Conservation (phyloP, 2,888 invertebrate genomes). For the Thymelicus acteon region DNA sequence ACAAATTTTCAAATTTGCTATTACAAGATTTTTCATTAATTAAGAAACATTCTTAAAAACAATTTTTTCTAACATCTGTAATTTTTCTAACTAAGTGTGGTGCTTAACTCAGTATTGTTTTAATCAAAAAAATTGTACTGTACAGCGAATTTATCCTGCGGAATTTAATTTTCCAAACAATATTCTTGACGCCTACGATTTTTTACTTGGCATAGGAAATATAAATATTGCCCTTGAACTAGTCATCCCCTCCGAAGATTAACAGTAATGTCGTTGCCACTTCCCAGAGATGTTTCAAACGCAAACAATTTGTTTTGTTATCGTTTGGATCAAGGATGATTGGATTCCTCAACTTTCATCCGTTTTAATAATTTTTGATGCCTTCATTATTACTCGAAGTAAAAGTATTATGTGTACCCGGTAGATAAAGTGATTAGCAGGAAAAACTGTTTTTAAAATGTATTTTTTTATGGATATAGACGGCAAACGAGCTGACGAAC, state of each 20-base stretch:
- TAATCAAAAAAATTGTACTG: too few relatives aligned
- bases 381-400: not conserved
- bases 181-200: constrained; percentile 52
- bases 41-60: too few relatives aligned
- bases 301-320: constrained; percentile 19
- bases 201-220: constrained; percentile 65
- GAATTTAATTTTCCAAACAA: constrained; percentile 10
- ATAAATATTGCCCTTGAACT: constrained; percentile 69
- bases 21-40: too few relatives aligned
- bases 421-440: too few relatives aligned
- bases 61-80: constrained; percentile 6
- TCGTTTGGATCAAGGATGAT: constrained; percentile 7
- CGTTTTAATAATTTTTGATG: not conserved
- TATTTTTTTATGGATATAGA: too few relatives aligned
- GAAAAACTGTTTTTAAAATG: too few relatives aligned
- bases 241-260: constrained; percentile 65
- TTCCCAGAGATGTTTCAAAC: constrained; percentile 34
- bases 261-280: constrained; percentile 48
- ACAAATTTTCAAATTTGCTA: too few relatives aligned
- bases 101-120: too few relatives aligned
- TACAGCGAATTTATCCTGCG: not conserved
- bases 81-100: not conserved
- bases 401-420: too few relatives aligned
- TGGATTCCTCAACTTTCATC: not conserved
- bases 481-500: too few relatives aligned